phyloP scores from a whole-genome alignment of 2,797 vertebrate genomes.

The Macropodus opercularis region DNA sequence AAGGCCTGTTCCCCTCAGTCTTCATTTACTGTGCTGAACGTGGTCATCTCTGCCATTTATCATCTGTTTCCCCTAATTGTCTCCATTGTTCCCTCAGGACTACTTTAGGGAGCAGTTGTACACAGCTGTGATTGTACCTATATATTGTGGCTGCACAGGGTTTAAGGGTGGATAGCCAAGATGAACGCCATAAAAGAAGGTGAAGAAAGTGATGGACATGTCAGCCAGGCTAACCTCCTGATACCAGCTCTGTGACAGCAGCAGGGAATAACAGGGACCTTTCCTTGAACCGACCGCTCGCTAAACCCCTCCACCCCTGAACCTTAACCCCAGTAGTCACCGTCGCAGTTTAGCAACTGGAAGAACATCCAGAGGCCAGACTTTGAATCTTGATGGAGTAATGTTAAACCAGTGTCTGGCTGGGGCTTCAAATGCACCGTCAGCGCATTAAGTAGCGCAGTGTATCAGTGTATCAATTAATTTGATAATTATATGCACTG shows the following conservation, averaged over 20 bases:
- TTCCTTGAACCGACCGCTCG: neutral
- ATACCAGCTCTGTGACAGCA: neutral
- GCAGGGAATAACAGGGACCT: neutral
- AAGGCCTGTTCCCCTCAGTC: constrained; percentile 24
- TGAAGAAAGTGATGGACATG: constrained; percentile 4
- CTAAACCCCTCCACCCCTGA: neutral
- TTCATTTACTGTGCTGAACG: constrained; percentile 37
- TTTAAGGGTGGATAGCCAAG: constrained; percentile 22
- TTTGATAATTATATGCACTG: too few species aligned
- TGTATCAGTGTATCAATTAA: too few species aligned
- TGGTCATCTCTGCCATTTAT: constrained; percentile 75
- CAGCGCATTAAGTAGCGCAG: too few species aligned
- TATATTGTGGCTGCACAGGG: constrained; percentile 5
- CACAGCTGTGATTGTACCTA: constrained; percentile 21
- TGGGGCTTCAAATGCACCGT: too few species aligned
- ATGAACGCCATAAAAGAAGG: constrained; percentile 6
- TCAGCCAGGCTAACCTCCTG: neutral
- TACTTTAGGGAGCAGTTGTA: constrained; percentile 39
- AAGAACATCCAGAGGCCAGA: too few species aligned
- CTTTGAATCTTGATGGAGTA: too few species aligned
- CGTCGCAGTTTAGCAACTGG: neutral
- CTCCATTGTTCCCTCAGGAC: constrained; percentile 50
- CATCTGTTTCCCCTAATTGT: constrained; percentile 47
- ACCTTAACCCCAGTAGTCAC: neutral
- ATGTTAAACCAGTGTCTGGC: too few species aligned